Conservation (phyloP, 2,113 vertebrate species). For the Halcyon malimbica region DNA sequence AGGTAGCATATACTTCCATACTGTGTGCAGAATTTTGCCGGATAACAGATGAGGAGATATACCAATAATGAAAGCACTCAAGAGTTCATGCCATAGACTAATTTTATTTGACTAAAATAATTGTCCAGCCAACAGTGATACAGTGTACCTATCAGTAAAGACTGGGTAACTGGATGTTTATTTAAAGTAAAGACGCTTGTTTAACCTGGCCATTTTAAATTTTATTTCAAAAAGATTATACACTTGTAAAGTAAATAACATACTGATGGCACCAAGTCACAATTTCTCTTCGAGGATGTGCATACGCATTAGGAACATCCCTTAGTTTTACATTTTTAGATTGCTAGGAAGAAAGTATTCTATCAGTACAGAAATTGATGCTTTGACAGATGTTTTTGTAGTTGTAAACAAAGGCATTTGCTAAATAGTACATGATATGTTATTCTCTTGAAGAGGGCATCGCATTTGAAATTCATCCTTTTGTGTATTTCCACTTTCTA, state of each 20-base stretch:
- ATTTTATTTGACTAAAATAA: neutral
- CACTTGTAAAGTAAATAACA: neutral
- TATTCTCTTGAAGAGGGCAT: neutral
- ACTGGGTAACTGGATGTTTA: neutral
- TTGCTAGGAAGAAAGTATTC: neutral
- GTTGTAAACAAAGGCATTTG: neutral
- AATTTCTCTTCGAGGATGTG: neutral
- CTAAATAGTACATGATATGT: neutral
- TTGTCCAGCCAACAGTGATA: accelerated
- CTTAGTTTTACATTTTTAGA: neutral
- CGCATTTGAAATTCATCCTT: neutral
- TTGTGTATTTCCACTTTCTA: neutral
- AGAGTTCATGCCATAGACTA: neutral
- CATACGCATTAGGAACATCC: neutral
- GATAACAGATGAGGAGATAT: neutral
- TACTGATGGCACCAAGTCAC: neutral
- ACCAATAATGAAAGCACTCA: neutral
- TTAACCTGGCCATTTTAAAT: neutral
- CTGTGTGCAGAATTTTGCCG: neutral
- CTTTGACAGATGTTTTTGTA: neutral
- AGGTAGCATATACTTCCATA: neutral
- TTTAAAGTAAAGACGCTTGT: neutral
- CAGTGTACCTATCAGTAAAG: neutral
- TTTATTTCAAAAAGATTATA: neutral
- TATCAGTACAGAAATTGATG: neutral